Base-by-base conservation (phyloP, 1,140 invertebrate genomes). In the Rhyzopertha dominica region DNA sequence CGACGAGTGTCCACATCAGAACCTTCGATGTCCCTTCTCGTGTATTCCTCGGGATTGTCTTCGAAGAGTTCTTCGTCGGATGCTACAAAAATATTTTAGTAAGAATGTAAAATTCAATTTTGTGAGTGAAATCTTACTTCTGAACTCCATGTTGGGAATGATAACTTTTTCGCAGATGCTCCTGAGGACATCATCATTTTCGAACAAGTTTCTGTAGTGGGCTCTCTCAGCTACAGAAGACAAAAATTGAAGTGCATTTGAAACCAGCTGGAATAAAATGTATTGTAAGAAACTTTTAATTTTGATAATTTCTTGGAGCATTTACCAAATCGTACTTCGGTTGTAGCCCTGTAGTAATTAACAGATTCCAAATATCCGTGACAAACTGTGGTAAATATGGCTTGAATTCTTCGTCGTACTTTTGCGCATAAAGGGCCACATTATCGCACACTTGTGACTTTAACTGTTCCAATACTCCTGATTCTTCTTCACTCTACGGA, bases 21-120 rank as follows among this genome's bases (percentile, higher is more conserved):
- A 4, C 95, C 95, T 74, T 99, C 95, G 49, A 99, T 93, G 72
- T 99, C 96, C 32, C 92, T 75, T 25, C 94, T 73, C 45, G 98
- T 96, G 62, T 98, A 99, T 71, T 99, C 95, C 67, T 98, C 95
- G 0, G 95, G 90, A 69, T 97, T 98, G 62, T 98, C 93, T 69
- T 96, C 90, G 72, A 98, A 98, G 23, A 95, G 65, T 71, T 98
- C 95, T 69, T 91, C 85, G 73, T 99, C 96, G 1, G 87, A 87
- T 39, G 82, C 89, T 91, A 57, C 7, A 70, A 54, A 29, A 5
- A 10, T 20, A 3, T 19, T 1, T 37, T 37, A 18, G 40, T 37
- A 37, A 43, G 16, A 35, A 22, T 29, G 13, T 3, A 10, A 43
- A 42, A 23, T 26, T 46, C 46, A 9, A 43, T 45, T 12, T 32